phyloP scores from a whole-genome alignment of 2,113 vertebrate genomes.

The Cinclus mexicanus region DNA sequence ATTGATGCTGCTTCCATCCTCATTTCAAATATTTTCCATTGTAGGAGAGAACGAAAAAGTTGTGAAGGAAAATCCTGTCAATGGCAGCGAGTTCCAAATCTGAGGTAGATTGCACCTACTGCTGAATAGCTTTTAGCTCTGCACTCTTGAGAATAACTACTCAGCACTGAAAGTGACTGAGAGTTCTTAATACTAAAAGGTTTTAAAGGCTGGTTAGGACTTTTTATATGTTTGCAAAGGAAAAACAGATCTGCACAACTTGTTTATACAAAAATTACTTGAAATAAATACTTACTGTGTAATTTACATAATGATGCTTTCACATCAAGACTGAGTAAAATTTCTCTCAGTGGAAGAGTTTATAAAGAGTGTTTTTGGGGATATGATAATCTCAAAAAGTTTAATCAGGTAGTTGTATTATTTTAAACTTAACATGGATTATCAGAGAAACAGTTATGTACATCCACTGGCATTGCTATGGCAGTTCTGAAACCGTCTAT shows the following conservation, averaged over 20 bases:
- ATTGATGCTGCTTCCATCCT: background rate
- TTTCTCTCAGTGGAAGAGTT: background rate
- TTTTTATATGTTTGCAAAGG: background rate
- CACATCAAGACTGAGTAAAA: background rate
- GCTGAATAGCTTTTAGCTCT: background rate
- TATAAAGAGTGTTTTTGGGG: background rate
- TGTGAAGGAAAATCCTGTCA: background rate
- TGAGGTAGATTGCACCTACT: background rate
- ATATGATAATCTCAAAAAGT: background rate
- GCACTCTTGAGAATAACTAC: background rate
- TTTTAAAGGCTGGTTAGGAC: background rate
- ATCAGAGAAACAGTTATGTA: background rate
- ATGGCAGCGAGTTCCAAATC: background rate
- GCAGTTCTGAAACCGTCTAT: background rate
- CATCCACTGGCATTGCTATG: background rate
- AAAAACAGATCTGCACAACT: background rate
- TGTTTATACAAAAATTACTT: background rate
- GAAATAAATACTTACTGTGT: background rate
- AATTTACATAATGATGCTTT: background rate
- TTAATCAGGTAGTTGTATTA: background rate
- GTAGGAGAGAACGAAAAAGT: background rate
- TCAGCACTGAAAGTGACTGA: background rate
- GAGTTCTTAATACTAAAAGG: background rate
- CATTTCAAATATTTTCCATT: background rate
- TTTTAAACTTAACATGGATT: conserved; percentile 7